These are phyloP conservation scores for Psylliodes chrysocephalus DNA, from an alignment of 2,888 invertebrate species.

Conservation along the genomic window DNA sequence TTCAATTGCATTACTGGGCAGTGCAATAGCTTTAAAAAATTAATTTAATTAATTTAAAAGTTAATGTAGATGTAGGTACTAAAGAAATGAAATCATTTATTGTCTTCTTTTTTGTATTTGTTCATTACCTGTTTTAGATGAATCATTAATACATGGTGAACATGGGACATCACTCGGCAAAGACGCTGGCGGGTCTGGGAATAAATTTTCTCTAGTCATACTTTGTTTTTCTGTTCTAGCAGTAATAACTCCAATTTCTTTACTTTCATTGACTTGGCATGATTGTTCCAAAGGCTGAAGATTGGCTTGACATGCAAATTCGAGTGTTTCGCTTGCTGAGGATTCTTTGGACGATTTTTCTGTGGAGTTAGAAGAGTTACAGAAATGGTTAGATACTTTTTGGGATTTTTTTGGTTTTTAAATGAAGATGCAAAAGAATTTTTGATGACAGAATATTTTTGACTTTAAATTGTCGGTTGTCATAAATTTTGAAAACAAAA, in stretches of 20 bases:
- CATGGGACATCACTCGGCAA: not conserved
- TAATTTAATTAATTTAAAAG: too few species aligned
- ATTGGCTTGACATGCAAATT: constrained; percentile 50
- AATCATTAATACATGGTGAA: not conserved
- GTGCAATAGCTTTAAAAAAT: too few species aligned
- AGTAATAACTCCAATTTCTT: constrained; percentile 49
- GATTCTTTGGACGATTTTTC: constrained; percentile 26
- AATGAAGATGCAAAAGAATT: not conserved
- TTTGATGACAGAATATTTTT: not conserved
- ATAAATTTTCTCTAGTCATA: not conserved
- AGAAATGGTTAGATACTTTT: not conserved
- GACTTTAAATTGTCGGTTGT: not conserved
- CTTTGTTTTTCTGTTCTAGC: constrained; percentile 22
- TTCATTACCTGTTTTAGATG: not conserved
- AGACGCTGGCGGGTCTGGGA: too few species aligned
- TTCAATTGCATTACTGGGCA: too few species aligned
- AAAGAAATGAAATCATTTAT: too few species aligned
- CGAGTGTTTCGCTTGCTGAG: constrained; percentile 37
- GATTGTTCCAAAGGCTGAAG: constrained; percentile 47
- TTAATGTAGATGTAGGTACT: too few species aligned
- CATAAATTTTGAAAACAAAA: not conserved
- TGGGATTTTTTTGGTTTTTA: not conserved
- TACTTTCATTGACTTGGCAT: constrained; percentile 53
- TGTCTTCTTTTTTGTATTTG: too few species aligned
- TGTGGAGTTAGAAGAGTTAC: not conserved